Base-by-base conservation (phyloP, 2,113 vertebrate genomes). In the Oreamnos americanus region DNA sequence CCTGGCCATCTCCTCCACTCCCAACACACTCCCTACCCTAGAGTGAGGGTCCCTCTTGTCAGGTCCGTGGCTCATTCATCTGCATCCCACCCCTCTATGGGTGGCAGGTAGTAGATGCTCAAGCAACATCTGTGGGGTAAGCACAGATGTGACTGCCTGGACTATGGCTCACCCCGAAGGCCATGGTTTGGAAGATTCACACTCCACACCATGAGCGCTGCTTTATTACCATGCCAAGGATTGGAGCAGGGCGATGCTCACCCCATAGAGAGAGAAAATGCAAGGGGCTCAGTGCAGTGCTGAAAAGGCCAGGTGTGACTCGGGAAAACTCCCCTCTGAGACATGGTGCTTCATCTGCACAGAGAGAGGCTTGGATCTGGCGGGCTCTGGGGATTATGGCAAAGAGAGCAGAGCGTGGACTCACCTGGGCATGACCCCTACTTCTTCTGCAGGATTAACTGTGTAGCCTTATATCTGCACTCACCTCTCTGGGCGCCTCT, bases 391-490 rank as follows among this genome's bases (percentile, higher is more conserved):
- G 21, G 17, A n/a, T 43, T 0, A 7, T 5, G 21, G 67, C 28
- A 19, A 43, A 39, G n/a, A n/a, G 17, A n/a, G 71, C 39, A 33
- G 58, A 36, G 19, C 0, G 0, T 33, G 28, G 51, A 36, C 17
- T 28, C 2, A 14, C 51, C 64, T 47, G 67, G 23, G 15, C 30
- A 8, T 81, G 62, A 51, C 6, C 2, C 7, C 11, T 21, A n/a
- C 15, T 51, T 5, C 51, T 45, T 30, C 60, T 16, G 0, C 9
- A 33, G 57, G 49, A 16, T 57, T 25, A 13, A 45, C 83, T 30
- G 33, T 9, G 43, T 5, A 15, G 39, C 76, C 84, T 16, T 5
- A 7, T 1, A 7, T 10, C 51, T 0, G 0, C 5, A 23, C 51
- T 19, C 14, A 2, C 4, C 43, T 84, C 90, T 87, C 74, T n/a